These are phyloP conservation scores for Pan troglodytes DNA, from an alignment of 2,113 vertebrate genomes.

Conservation along the genomic window NHGRI_mPanTro3-v2.1_pri NC_072408.2:44091501-44092000, in stretches of 20 bases:
- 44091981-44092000: neutral
- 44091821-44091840: neutral
- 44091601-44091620: neutral
- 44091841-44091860: neutral
- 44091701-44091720: neutral
- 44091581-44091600: no score
- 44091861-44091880: neutral
- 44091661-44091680: neutral
- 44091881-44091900: neutral
- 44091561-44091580: neutral
- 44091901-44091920: neutral
- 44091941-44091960: neutral
- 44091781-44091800: conserved; percentile 42
- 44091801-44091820: conserved; percentile 70
- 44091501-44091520: neutral
- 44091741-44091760: neutral
- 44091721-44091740: neutral
- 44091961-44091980: conserved; percentile 31
- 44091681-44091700: neutral
- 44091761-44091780: neutral
- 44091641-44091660: neutral
- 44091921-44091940: neutral
- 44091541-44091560: neutral
- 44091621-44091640: neutral
- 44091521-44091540: neutral